Conservation (phyloP, 2,888 invertebrate genomes). For the Mythimna ferrago region DNA sequence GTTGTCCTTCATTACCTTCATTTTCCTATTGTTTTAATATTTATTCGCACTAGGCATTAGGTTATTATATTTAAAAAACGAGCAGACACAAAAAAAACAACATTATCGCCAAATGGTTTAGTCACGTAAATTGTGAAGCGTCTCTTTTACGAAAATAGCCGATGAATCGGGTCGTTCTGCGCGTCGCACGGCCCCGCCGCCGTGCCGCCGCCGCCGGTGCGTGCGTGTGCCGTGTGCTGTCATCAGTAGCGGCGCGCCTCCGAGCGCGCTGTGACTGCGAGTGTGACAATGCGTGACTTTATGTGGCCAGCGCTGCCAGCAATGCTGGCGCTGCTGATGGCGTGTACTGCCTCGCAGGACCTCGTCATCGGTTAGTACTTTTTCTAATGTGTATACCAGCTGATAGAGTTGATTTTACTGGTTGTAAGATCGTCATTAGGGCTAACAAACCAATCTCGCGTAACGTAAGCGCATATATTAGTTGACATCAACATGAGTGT, state of each 20-base stretch:
- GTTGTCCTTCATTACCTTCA: no score
- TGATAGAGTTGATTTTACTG: not conserved
- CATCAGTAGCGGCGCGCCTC: conserved; percentile 39
- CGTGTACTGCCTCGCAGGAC: conserved; percentile 45
- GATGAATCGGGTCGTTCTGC: conserved; percentile 28
- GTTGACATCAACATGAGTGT: not conserved
- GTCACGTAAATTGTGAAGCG: conserved; percentile 27
- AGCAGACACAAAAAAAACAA: conserved; percentile 1
- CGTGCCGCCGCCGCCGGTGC: no score
- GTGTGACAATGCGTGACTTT: not conserved
- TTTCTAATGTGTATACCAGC: not conserved
- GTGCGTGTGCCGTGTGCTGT: conserved; percentile 7
- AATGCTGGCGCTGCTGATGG: conserved; percentile 20
- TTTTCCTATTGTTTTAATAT: no score
- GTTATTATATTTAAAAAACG: no score
- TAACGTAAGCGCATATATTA: not conserved
- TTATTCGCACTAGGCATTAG: no score
- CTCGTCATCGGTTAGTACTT: conserved; percentile 60
- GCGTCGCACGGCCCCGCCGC: not conserved
- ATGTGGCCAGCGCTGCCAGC: conserved; percentile 19
- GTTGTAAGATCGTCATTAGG: not conserved
- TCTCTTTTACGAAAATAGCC: conserved; percentile 49
- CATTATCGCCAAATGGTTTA: not conserved
- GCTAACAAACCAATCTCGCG: not conserved
- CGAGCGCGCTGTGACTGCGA: conserved; percentile 8